Evolutionary conservation across 2,888 invertebrate genomes (phyloP).

Genomic region (Trachelus tabidus): DNA sequence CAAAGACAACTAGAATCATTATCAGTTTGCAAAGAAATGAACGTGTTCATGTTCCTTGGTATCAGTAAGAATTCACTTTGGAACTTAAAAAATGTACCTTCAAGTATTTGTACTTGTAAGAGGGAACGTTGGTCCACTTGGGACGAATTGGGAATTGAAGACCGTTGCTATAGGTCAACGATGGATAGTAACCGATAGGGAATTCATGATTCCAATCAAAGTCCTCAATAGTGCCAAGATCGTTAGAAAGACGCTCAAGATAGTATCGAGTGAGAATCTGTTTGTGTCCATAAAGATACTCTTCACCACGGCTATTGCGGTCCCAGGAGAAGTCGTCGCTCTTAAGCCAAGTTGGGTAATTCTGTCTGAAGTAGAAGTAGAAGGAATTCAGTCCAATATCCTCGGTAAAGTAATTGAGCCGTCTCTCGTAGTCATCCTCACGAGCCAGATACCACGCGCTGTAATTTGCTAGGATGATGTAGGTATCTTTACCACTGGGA

Average conservation of each 20-base stretch:
- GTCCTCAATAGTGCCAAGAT: conserved; percentile 66
- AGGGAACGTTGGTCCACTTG: conserved; percentile 40
- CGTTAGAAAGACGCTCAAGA: conserved; percentile 69
- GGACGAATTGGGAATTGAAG: conserved; percentile 69
- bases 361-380: conserved; percentile 75
- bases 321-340: conserved; percentile 66
- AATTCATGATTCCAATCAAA: conserved; percentile 67
- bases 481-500: conserved; percentile 62
- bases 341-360: conserved; percentile 74
- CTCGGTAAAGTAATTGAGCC: conserved; percentile 76
- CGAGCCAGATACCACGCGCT: conserved; percentile 68
- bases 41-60: neutral
- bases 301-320: conserved; percentile 66
- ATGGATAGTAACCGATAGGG: conserved; percentile 71
- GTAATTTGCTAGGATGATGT: conserved; percentile 71
- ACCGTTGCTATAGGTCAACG: conserved; percentile 70
- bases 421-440: conserved; percentile 71
- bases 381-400: conserved; percentile 76
- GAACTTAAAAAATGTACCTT: conserved; percentile 29
- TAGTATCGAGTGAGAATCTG: conserved; percentile 69
- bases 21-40: neutral
- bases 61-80: conserved; percentile 5
- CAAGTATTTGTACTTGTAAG: conserved; percentile 44
- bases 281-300: conserved; percentile 67
- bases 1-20: conserved; percentile 11